Base-by-base conservation (phyloP, 2,888 invertebrate species). In the Xestia xanthographa region DNA sequence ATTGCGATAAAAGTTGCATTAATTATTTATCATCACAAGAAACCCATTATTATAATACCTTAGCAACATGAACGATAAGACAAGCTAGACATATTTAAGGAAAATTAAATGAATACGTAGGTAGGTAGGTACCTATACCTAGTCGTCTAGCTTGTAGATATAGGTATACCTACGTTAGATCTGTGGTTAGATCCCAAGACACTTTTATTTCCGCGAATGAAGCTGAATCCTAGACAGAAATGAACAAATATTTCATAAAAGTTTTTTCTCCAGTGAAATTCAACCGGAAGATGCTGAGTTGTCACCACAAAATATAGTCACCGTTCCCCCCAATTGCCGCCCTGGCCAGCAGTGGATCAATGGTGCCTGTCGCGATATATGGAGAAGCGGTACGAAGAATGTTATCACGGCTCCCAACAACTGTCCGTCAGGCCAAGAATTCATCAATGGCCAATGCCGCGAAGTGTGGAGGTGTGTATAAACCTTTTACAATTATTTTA, bases 401-500 rank as follows among this genome's bases (percentile, higher is more conserved):
- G 74, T 87, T 20, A 70, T 87, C 48, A 89, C 90, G 2, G 91
- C 88, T 38, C 91, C 91, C 22, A 45, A 82, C 5, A 92, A 91
- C 75, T 92, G 92, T 69, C 86, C 82, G 0, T 17, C 73, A 17
- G 90, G 89, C 6, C 89, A 91, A 73, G 72, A 85, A 72, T 87
- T 65, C 38, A 62, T 92, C 26, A 90, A 92, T 74, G 92, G 91
- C 5, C 83, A 87, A 75, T 92, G 92, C 71, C 90, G 92, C 17
- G 92, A 84, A 0, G 63, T 88, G 8, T 87, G 86, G 86, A 84
- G 87, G 85, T 87, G 45, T 63, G 63, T 75, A n/a, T 41, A n/a
- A n/a, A n/a, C 11, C 12, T n/a, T 53, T n/a, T n/a, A 53, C 22
- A 50, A n/a, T n/a, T 50, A 50, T 50, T 50, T 50, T 9, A 53